phyloP scores from a whole-genome alignment of 30 jellyfish, hydroid and myxozoan species.

The Turritopsis dohrnii region DNA sequence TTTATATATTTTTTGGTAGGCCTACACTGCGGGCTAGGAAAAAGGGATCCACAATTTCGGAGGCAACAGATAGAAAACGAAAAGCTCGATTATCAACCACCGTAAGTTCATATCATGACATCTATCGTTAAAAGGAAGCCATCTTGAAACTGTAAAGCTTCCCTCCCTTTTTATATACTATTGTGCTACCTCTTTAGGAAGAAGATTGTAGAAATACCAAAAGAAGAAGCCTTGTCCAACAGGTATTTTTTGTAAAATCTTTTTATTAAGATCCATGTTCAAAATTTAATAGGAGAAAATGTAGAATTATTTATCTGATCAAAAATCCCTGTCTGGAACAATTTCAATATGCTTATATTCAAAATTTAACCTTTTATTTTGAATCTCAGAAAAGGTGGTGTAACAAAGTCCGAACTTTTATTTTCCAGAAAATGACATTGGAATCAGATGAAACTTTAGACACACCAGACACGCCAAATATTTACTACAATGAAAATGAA shows the following conservation, averaged over 20 bases:
- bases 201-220: slow-evolving; percentile 14
- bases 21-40: slow-evolving; percentile 21
- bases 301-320: not conserved
- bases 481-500: not conserved
- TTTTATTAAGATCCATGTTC: too few species aligned
- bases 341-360: not conserved
- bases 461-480: not conserved
- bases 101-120: not conserved
- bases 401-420: not conserved
- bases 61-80: slow-evolving; percentile 18
- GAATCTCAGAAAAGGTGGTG: not conserved
- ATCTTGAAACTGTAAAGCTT: not conserved
- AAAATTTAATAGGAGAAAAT: not conserved
- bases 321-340: not conserved
- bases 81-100: slow-evolving; percentile 13
- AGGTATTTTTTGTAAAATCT: not conserved
- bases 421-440: slow-evolving; percentile 15
- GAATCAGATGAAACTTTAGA: slow-evolving; percentile 18
- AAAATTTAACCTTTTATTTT: not conserved
- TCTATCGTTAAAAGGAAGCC: not conserved
- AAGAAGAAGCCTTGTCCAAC: not conserved
- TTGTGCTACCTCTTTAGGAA: slow-evolving; percentile 6
- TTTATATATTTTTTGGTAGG: not conserved
- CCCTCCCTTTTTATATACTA: not conserved
- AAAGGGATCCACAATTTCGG: slow-evolving; percentile 3